Evolutionary conservation across 2,113 vertebrate genomes (phyloP).

Genomic region (Leucosticte australis): DNA sequence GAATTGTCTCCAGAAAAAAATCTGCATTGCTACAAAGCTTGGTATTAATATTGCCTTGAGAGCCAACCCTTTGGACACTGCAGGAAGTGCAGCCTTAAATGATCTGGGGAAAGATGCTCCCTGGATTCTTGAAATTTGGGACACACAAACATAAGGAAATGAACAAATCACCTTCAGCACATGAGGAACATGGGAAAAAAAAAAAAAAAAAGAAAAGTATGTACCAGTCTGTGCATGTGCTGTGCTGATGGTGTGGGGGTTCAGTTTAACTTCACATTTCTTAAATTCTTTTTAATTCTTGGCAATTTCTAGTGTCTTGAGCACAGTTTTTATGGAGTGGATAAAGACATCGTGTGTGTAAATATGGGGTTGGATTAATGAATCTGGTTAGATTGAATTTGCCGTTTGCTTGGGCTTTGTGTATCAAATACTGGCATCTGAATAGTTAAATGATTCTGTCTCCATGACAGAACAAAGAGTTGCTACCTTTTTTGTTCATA

Average conservation of each 20-base stretch:
- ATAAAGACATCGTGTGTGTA: neutral
- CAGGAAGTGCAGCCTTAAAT: neutral
- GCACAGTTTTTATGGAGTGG: neutral
- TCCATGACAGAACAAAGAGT: neutral
- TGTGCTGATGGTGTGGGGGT: fast-evolving
- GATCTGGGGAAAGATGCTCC: neutral
- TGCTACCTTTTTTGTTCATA: neutral
- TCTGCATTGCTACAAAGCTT: neutral
- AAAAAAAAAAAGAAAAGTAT: neutral
- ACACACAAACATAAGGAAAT: neutral
- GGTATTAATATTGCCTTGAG: neutral
- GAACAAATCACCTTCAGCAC: neutral
- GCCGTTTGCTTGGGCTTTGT: neutral
- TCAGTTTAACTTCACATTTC: neutral
- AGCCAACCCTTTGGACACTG: neutral
- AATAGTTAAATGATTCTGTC: neutral
- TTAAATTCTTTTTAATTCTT: neutral
- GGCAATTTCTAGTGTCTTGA: neutral
- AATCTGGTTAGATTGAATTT: neutral
- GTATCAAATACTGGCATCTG: neutral
- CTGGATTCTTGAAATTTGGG: neutral
- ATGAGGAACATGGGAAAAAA: neutral
- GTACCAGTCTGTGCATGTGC: fast-evolving
- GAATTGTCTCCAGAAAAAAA: neutral
- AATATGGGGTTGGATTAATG: too few species aligned